Evolutionary conservation across 1,140 invertebrate species (phyloP), one percentile per base, ranked within the genome.

Genomic region (Drosophila yakuba): DNA sequence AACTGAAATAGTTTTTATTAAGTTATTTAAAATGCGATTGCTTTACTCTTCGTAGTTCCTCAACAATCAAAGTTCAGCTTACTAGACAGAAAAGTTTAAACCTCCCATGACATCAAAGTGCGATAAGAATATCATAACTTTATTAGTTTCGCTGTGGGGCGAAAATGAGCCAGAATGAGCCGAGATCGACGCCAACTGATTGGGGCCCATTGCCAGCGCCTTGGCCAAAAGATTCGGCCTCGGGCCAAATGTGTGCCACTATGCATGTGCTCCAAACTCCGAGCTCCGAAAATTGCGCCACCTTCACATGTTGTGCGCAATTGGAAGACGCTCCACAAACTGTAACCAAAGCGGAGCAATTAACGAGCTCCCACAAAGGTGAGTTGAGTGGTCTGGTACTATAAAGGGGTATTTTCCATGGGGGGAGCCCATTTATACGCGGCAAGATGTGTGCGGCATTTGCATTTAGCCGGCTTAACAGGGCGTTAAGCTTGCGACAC

Each of bases 401-500:
- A 23, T 45, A 20, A 20, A 11, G 17, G 43, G 43, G 43, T 12
- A 20, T 45, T 23, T 25, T 47, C 23, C 28, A 32, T 8, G 5
- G 17, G 38, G 12, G 20, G 59, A 38, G 72, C 51, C 64, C 74
- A 84, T 74, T 89, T 89, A 89, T 84, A 89, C 74, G 84, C 84
- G 80, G 68, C 80, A 88, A 71, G 76, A 61, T 78, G 61, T 81
- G 62, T 48, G 78, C 48, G 57, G 66, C 63, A 89, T 84, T 89
- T 89, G 57, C 77, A 89, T 89, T 89, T 90, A 89, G 77, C 60
- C 44, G 64, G 80, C 57, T 84, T 80, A 89, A 89, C 84, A 89
- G 84, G 84, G 84, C 84, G 84, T 89, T 89, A 89, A 89, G 84
- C 79, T 89, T 74, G 68, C 84, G 77, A 62, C 84, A 88, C 59